These are phyloP conservation scores for Wasmannia auropunctata DNA, from an alignment of 1,140 invertebrate species.

Conservation along the genomic window DNA sequence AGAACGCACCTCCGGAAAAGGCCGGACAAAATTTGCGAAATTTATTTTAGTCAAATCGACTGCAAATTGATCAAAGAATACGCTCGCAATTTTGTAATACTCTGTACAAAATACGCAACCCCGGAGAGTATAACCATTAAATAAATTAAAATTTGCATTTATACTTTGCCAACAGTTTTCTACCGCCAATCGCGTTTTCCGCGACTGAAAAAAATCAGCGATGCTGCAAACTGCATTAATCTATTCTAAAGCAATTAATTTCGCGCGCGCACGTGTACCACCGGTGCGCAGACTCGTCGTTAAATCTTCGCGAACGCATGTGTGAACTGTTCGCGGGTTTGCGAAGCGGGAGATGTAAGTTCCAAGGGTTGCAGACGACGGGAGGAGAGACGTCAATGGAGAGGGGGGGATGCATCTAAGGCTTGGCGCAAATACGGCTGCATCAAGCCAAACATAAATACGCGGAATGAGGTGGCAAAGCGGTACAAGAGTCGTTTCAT, in stretches of 20 bases:
- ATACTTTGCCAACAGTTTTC: constrained; percentile 45
- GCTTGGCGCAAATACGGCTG: constrained; percentile 67
- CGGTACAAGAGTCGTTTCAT: constrained; percentile 71
- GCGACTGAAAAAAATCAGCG: constrained; percentile 56
- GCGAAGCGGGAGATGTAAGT: constrained; percentile 48
- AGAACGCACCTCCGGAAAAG: neutral
- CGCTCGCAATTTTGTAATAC: constrained; percentile 23
- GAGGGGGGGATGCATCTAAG: constrained; percentile 52
- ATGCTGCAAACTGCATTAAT: constrained; percentile 66
- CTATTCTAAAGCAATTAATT: constrained; percentile 71
- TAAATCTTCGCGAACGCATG: constrained; percentile 59
- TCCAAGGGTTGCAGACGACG: constrained; percentile 31
- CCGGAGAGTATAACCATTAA: constrained; percentile 32
- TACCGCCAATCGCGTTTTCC: constrained; percentile 31
- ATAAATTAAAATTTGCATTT: constrained; percentile 60
- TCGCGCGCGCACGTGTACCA: constrained; percentile 35
- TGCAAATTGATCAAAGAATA: constrained; percentile 48
- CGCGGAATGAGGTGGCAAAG: constrained; percentile 76
- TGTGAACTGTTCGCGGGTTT: constrained; percentile 37
- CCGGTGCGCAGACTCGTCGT: constrained; percentile 38
- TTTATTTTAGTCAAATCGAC: constrained; percentile 46
- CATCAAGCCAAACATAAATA: constrained; percentile 72
- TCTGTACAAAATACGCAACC: neutral
- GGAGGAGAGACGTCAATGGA: too few relatives aligned
- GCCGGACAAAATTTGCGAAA: neutral